Evolutionary conservation across 2,797 vertebrate genomes (phyloP).

Genomic region (Catharus ustulatus): DNA sequence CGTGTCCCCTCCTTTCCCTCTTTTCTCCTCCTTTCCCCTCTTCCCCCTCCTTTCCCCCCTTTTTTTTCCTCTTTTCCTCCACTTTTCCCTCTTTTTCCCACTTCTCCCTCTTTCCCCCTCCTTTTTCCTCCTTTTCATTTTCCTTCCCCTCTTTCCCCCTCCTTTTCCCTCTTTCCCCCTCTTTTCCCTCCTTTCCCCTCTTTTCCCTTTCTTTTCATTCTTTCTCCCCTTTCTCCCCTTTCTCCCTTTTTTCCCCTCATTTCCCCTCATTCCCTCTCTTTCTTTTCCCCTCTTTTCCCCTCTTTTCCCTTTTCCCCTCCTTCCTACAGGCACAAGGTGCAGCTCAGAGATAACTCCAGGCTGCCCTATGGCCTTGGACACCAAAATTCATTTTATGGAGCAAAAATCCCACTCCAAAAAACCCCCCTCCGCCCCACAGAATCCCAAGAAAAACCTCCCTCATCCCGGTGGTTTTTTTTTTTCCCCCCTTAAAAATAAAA

Average conservation of each 20-base stretch:
- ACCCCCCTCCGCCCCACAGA: too few relatives aligned
- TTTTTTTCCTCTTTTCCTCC: too few relatives aligned
- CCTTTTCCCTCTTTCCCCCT: too few relatives aligned
- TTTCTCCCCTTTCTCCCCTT: too few relatives aligned
- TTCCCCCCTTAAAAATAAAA: rapidly evolving
- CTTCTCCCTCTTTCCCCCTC: neutral
- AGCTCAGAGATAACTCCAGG: neutral
- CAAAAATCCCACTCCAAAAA: neutral
- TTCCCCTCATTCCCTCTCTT: too few relatives aligned
- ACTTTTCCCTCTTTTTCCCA: too few relatives aligned
- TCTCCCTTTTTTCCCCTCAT: neutral
- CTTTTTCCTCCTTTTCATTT: neutral
- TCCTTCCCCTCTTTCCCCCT: too few relatives aligned
- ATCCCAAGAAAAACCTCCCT: neutral
- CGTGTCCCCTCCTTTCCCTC: neutral
- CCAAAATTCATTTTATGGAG: neutral
- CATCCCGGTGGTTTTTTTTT: rapidly evolving
- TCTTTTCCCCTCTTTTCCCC: too few relatives aligned
- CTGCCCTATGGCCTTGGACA: rapidly evolving
- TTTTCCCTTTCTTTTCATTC: too few relatives aligned
- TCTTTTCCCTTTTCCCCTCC: neutral
- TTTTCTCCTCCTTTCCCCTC: neutral
- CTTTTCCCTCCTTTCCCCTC: too few relatives aligned
- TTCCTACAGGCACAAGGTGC: neutral
- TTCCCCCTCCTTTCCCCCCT: too few relatives aligned